These are phyloP conservation scores for Drosophila meridionalis DNA, from an alignment of 2,888 invertebrate species.

Conservation along the genomic window DNA sequence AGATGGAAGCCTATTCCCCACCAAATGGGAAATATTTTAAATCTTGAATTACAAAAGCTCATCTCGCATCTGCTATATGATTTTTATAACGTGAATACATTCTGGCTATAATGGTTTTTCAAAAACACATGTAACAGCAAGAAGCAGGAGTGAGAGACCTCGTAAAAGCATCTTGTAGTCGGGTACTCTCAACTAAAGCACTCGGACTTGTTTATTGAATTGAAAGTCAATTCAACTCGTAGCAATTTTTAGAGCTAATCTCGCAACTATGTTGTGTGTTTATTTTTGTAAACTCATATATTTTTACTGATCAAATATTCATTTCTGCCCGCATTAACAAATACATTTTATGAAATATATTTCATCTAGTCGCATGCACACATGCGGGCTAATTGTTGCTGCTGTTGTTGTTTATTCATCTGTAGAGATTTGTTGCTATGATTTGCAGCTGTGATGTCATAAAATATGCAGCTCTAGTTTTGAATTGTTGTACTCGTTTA, in stretches of 20 bases:
- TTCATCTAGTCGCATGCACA: constrained; percentile 9
- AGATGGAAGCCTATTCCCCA: no score
- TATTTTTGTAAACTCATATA: background rate
- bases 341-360: constrained; percentile 4
- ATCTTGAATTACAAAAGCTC: no score
- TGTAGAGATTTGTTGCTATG: constrained; percentile 25
- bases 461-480: constrained; percentile 7
- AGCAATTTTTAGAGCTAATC: background rate
- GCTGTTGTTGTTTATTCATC: constrained; percentile 4
- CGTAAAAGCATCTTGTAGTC: background rate
- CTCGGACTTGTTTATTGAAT: background rate
- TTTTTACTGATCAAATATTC: constrained; percentile 18
- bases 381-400: constrained; percentile 40
- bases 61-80: background rate
- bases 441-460: constrained; percentile 40
- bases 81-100: background rate
- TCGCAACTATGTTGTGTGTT: background rate
- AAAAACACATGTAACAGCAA: background rate
- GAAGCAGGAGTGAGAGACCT: background rate
- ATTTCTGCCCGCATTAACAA: constrained; percentile 45
- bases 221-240: background rate
- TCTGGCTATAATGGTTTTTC: background rate
- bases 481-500: background rate
- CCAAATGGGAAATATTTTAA: no score
- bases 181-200: background rate